Conservation (phyloP, 2,113 vertebrate species). For the Clarias macrocephalus region DNA sequence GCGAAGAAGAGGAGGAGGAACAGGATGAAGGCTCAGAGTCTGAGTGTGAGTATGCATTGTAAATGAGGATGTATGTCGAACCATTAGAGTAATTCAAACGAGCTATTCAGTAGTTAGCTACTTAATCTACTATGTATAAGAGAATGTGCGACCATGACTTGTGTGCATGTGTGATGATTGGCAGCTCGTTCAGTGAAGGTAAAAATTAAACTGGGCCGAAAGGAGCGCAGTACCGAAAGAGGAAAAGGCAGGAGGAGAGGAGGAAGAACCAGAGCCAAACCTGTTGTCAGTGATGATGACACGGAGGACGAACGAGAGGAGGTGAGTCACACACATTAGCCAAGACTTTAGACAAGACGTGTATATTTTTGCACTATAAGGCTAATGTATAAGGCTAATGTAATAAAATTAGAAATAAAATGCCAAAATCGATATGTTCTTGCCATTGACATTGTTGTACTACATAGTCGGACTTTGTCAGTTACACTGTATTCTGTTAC, state of each 20-base stretch:
- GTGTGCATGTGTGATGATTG: conserved; percentile 3
- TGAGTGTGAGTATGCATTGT: conserved; percentile 19
- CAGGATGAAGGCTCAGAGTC: conserved; percentile 79
- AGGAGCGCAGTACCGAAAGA: conserved; percentile 81
- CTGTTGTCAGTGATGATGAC: conserved; percentile 91
- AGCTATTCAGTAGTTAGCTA: not conserved
- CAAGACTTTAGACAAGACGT: not conserved
- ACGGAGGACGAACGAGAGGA: conserved; percentile 93
- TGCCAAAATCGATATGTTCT: not conserved
- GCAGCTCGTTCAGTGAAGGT: conserved; percentile 90
- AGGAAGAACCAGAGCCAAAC: conserved; percentile 85
- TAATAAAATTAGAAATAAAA: not conserved
- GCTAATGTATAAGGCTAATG: not conserved
- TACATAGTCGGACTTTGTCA: not conserved
- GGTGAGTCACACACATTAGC: conserved; percentile 66
- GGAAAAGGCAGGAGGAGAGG: conserved; percentile 81
- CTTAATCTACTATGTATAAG: too few relatives aligned
- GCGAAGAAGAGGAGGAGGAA: conserved; percentile 91
- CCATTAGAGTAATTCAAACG: not conserved
- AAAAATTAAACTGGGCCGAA: conserved; percentile 88
- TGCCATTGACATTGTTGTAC: not conserved
- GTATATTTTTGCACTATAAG: not conserved
- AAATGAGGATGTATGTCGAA: too few relatives aligned
- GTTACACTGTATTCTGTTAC: not conserved
- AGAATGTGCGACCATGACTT: conserved; percentile 9